Evolutionary conservation across 2,888 invertebrate genomes (phyloP).

Genomic region (Ennomos fuscantarius): DNA sequence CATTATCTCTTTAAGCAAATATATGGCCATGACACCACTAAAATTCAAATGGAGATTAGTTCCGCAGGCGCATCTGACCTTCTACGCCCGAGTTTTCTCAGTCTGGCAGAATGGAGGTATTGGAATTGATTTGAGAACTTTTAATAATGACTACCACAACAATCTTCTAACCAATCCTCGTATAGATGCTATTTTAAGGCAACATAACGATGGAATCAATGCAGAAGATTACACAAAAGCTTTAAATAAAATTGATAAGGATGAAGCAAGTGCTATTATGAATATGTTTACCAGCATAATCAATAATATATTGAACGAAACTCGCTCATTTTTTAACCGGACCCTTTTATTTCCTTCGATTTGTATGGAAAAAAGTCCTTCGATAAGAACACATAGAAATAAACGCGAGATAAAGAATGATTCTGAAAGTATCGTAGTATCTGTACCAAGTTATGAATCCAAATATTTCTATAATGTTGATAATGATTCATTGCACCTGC

Average conservation of each 20-base stretch:
- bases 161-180: slow-evolving; percentile 49
- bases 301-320: slow-evolving; percentile 59
- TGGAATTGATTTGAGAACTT: slow-evolving; percentile 62
- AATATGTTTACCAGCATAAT: slow-evolving; percentile 54
- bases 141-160: slow-evolving; percentile 54
- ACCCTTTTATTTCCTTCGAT: slow-evolving; percentile 42
- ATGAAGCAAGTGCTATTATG: slow-evolving; percentile 60
- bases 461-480: slow-evolving; percentile 19
- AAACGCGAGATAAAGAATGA: slow-evolving; percentile 51
- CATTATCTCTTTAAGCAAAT: slow-evolving; percentile 65
- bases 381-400: slow-evolving; percentile 54
- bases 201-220: slow-evolving; percentile 69
- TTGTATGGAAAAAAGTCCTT: slow-evolving; percentile 34
- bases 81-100: slow-evolving; percentile 79
- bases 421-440: slow-evolving; percentile 20
- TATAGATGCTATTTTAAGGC: slow-evolving; percentile 60
- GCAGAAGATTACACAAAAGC: slow-evolving; percentile 57
- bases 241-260: slow-evolving; percentile 57
- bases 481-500: neutral
- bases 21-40: slow-evolving; percentile 79
- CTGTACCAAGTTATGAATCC: slow-evolving; percentile 3
- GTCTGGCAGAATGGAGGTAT: slow-evolving; percentile 85
- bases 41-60: slow-evolving; percentile 77
- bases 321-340: slow-evolving; percentile 55
- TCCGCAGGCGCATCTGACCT: slow-evolving; percentile 69